Conservation (phyloP, 2,113 vertebrate species). For the Gobio gobio region DNA sequence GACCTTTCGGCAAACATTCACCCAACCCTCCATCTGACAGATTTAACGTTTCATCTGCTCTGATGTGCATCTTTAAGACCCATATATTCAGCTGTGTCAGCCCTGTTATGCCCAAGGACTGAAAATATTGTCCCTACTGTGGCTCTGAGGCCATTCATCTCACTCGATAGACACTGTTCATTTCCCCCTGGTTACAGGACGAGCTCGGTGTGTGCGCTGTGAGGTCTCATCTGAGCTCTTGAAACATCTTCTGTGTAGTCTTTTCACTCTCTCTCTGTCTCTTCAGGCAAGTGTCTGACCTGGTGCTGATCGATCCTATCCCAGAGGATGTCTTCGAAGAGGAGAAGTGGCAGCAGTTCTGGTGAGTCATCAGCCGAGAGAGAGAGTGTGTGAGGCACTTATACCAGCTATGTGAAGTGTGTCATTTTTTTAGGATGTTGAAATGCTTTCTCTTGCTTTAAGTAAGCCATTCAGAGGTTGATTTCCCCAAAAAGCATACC, state of each 20-base stretch:
- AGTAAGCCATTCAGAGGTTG: not conserved
- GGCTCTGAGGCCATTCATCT: constrained; percentile 56
- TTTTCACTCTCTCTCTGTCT: constrained; percentile 43
- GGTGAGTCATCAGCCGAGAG: constrained; percentile 70
- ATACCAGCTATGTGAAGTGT: not conserved
- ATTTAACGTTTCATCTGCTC: constrained; percentile 70
- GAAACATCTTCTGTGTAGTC: constrained; percentile 22
- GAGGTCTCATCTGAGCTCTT: constrained; percentile 16
- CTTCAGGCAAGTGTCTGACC: constrained; percentile 80
- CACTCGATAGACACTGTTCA: constrained; percentile 46
- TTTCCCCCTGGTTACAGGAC: constrained; percentile 60
- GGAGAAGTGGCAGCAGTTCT: constrained; percentile 76
- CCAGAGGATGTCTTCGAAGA: constrained; percentile 80
- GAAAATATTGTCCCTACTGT: constrained; percentile 64
- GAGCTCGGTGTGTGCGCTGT: not conserved
- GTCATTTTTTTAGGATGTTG: not conserved
- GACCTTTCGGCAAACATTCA: constrained; percentile 21
- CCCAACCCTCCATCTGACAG: constrained; percentile 52
- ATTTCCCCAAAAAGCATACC: not conserved
- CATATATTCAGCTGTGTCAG: constrained; percentile 63
- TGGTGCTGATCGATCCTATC: constrained; percentile 82
- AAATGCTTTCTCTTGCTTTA: not conserved
- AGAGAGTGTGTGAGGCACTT: not conserved
- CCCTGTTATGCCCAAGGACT: constrained; percentile 59
- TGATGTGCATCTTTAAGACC: constrained; percentile 56